A percentile compares a stretch with the other conserved stretches of the same genome.
These are phyloP conservation scores for Pelosia muscerda DNA, from an alignment of 2,888 invertebrate species.

Conservation along the genomic window DNA sequence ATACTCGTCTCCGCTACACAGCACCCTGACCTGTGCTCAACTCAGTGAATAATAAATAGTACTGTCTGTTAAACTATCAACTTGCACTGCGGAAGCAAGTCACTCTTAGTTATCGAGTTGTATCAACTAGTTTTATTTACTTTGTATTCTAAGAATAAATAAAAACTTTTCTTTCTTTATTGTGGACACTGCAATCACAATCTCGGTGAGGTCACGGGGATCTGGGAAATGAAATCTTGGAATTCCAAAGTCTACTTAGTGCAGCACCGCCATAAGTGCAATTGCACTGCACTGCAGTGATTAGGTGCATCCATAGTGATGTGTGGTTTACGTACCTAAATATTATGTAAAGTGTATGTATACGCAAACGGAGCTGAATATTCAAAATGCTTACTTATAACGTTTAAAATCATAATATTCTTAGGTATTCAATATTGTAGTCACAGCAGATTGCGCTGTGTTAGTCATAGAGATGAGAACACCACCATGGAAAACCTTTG, in stretches of 20 bases:
- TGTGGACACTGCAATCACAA: not conserved
- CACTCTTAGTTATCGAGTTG: slow-evolving; percentile 1
- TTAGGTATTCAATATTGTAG: slow-evolving; percentile 17
- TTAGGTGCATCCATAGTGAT: not conserved
- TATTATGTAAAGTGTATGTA: no score
- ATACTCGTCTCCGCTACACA: not conserved
- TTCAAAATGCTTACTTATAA: not conserved
- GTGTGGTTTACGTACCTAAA: no score
- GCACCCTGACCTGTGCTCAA: not conserved
- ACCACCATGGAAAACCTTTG: slow-evolving; percentile 21
- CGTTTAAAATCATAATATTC: slow-evolving; percentile 9
- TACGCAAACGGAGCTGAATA: no score
- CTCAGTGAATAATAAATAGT: not conserved
- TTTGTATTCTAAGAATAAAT: not conserved
- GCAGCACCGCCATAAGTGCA: no score
- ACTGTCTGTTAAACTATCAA: not conserved
- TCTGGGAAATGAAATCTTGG: not conserved
- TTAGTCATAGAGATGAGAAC: slow-evolving; percentile 37
- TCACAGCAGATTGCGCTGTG: slow-evolving; percentile 17
- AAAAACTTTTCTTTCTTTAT: not conserved
- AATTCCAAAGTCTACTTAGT: no score
- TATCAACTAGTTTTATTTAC: not conserved
- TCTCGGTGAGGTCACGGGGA: not conserved
- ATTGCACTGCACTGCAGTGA: not conserved
- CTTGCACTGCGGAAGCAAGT: not conserved